Evolutionary conservation across 2,797 vertebrate species (phyloP).

Genomic region (Morus bassanus): DNA sequence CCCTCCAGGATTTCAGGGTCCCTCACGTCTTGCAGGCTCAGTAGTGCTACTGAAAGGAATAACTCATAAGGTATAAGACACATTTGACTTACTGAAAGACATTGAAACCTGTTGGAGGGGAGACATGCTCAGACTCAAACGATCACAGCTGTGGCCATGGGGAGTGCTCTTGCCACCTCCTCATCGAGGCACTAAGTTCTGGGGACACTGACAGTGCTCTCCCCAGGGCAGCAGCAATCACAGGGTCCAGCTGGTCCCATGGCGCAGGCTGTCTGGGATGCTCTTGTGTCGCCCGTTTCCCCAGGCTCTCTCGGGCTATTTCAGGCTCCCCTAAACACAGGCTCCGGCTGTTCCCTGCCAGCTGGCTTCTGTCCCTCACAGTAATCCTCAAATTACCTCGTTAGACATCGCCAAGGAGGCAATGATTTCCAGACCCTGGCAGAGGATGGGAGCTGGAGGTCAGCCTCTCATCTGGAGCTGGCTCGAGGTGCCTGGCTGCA

Average conservation of each 20-base stretch:
- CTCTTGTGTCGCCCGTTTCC: background rate
- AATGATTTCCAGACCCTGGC: background rate
- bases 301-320: background rate
- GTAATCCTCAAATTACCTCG: background rate
- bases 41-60: background rate
- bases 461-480: too few species aligned
- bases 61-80: background rate
- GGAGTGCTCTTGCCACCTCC: too few species aligned
- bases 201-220: background rate
- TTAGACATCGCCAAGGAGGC: background rate
- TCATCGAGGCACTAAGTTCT: too few species aligned
- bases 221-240: background rate
- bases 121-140: rapidly evolving
- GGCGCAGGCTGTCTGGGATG: background rate
- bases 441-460: background rate
- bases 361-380: background rate
- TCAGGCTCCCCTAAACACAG: background rate
- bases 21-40: background rate
- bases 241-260: background rate
- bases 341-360: background rate
- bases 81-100: background rate
- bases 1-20: background rate
- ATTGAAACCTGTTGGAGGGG: background rate
- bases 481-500: background rate
- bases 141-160: rapidly evolving